Conservation (phyloP, 1,140 invertebrate species). For the Andricus grossulariae region DNA sequence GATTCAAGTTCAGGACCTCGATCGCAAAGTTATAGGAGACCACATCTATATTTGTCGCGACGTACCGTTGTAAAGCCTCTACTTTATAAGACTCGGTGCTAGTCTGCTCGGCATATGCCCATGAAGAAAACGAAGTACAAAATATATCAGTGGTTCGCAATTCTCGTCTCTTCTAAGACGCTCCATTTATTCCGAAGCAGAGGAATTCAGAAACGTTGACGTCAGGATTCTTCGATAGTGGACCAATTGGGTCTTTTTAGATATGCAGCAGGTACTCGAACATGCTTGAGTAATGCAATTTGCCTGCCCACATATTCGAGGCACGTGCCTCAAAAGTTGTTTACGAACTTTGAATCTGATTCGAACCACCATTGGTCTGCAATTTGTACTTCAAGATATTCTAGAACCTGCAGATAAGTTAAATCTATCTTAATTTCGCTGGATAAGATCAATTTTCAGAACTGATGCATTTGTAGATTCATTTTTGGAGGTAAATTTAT, state of each 20-base stretch:
- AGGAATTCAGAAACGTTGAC: not conserved
- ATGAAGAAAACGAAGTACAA: slow-evolving; percentile 6
- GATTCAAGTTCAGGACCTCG: slow-evolving; percentile 29
- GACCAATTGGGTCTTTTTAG: slow-evolving; percentile 12
- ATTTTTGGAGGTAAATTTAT: too few relatives aligned
- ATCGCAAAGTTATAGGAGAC: slow-evolving; percentile 9
- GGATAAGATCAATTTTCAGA: too few relatives aligned
- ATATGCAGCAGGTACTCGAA: slow-evolving; percentile 3
- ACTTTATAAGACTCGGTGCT: slow-evolving; percentile 21
- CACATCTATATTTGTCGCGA: slow-evolving; percentile 27
- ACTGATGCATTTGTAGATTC: too few relatives aligned
- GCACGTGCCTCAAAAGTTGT: slow-evolving; percentile 26
- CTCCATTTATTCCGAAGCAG: not conserved
- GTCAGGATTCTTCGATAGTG: not conserved
- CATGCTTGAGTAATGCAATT: slow-evolving; percentile 19
- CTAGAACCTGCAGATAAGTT: not conserved
- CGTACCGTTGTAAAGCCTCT: slow-evolving; percentile 26
- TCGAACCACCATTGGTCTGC: not conserved
- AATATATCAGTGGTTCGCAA: slow-evolving; percentile 17
- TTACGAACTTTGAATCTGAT: slow-evolving; percentile 16
- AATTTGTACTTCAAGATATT: not conserved
- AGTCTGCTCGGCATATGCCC: slow-evolving; percentile 2
- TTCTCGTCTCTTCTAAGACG: not conserved
- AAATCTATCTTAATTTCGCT: not conserved
- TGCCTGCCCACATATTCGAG: not conserved